Evolutionary conservation across 2,797 vertebrate genomes (phyloP).

Genomic region (Falco biarmicus): DNA sequence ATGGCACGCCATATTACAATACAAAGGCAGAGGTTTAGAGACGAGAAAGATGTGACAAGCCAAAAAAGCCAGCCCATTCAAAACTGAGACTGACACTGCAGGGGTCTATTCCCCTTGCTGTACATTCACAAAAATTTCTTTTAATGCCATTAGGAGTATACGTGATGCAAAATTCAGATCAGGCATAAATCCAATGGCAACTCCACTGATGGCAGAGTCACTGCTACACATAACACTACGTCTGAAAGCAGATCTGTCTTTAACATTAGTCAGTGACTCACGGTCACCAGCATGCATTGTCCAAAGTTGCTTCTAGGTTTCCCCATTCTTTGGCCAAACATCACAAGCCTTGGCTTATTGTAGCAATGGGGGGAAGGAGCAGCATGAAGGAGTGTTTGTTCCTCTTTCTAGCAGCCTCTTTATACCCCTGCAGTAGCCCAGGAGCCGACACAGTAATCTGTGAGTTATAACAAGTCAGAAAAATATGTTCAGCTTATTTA

Average conservation of each 20-base stretch:
- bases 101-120: not conserved
- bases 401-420: not conserved
- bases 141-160: not conserved
- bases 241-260: not conserved
- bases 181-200: not conserved
- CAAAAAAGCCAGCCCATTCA: conserved; percentile 26
- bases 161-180: conserved; percentile 2
- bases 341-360: conserved; percentile 4
- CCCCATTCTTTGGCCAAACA: conserved; percentile 1
- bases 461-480: not conserved
- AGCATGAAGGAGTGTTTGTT: conserved; percentile 8
- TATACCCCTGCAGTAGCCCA: not conserved
- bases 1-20: not conserved
- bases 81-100: not conserved
- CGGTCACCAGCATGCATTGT: not conserved
- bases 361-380: not conserved
- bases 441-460: not conserved
- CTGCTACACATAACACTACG: not conserved
- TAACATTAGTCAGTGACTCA: conserved; percentile 20
- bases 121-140: not conserved
- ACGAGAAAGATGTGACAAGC: conserved; percentile 27
- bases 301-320: conserved; percentile 19
- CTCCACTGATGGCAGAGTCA: not conserved
- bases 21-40: conserved; percentile 27
- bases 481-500: not conserved